These are phyloP conservation scores for Melieria crassipennis DNA, from an alignment of 2,888 invertebrate genomes.

Conservation along the genomic window DNA sequence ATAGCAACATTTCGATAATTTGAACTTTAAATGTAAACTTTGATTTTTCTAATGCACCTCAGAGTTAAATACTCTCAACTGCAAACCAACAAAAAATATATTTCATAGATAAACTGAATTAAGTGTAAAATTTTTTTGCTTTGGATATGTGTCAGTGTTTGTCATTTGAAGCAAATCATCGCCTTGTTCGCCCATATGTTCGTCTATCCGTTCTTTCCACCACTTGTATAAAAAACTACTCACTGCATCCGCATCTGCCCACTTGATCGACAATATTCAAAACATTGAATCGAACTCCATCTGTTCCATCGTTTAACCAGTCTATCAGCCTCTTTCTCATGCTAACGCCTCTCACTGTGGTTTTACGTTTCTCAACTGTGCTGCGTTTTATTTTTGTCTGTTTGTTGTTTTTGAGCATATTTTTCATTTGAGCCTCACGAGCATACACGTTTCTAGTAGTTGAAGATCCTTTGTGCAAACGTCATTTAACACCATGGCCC, in stretches of 20 bases:
- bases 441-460: slow-evolving; percentile 27
- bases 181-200: background rate
- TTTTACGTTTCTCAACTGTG: slow-evolving; percentile 3
- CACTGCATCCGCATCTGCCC: background rate
- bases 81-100: too few relatives aligned
- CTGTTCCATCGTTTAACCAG: background rate
- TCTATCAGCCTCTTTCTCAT: too few relatives aligned
- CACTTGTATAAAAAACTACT: background rate
- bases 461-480: slow-evolving; percentile 29
- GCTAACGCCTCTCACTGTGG: too few relatives aligned
- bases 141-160: background rate
- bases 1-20: too few relatives aligned
- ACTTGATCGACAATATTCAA: background rate
- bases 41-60: too few relatives aligned
- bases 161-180: background rate
- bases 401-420: slow-evolving; percentile 7
- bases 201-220: background rate
- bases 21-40: too few relatives aligned
- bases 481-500: slow-evolving; percentile 6
- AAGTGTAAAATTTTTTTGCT: background rate
- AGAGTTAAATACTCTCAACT: too few relatives aligned
- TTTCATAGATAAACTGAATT: background rate
- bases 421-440: slow-evolving; percentile 3
- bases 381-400: slow-evolving; percentile 16
- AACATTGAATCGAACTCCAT: background rate